phyloP scores from a whole-genome alignment of 2,888 invertebrate genomes.

The Junonia oenone region DNA sequence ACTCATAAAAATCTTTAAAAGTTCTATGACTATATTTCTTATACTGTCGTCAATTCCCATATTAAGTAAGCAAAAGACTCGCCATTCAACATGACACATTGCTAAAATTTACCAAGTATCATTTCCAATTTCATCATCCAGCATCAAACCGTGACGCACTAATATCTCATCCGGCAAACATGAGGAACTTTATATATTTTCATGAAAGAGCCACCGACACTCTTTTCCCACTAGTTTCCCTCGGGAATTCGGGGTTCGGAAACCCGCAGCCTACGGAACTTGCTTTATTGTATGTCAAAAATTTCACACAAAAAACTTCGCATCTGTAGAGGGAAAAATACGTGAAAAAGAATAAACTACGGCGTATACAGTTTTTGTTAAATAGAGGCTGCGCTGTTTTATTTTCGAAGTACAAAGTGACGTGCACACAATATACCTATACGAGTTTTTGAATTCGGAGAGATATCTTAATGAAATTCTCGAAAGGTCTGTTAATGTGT shows the following conservation, averaged over 20 bases:
- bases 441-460: background rate
- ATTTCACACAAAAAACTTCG: constrained; percentile 26
- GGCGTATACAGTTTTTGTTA: background rate
- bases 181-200: constrained; percentile 7
- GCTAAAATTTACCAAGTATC: background rate
- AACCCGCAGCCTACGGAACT: constrained; percentile 15
- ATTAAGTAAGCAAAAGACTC: background rate
- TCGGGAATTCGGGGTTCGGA: constrained; percentile 14
- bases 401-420: background rate
- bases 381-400: background rate
- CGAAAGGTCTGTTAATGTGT: background rate
- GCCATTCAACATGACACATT: background rate
- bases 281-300: constrained; percentile 24
- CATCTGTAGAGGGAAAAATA: constrained; percentile 4
- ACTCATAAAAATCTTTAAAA: no score
- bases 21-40: no score
- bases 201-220: constrained; percentile 10
- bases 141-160: background rate
- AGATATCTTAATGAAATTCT: background rate
- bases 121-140: background rate
- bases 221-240: constrained; percentile 19
- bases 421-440: background rate
- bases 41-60: background rate
- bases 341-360: background rate
- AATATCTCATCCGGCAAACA: constrained; percentile 4